Evolutionary conservation across 2,797 vertebrate genomes (phyloP).

Genomic region (Gymnopithys bicolor): DNA sequence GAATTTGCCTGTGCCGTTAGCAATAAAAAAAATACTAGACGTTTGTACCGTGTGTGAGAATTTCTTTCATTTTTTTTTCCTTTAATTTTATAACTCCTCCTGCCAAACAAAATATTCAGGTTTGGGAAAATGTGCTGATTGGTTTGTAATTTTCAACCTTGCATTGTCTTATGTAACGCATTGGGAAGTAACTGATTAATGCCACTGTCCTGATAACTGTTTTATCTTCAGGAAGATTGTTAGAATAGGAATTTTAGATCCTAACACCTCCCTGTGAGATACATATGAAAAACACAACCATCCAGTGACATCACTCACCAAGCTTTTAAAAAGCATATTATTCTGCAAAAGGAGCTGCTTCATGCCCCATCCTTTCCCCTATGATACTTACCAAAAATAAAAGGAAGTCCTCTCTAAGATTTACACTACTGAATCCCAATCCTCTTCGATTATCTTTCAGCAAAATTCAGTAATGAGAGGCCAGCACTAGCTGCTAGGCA

Average conservation of each 20-base stretch:
- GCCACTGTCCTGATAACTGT: background rate
- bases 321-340: slow-evolving; percentile 26
- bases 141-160: background rate
- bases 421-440: slow-evolving; percentile 27
- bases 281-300: slow-evolving; percentile 16
- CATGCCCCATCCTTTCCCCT: background rate
- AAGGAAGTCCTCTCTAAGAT: slow-evolving; percentile 31
- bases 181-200: slow-evolving; percentile 62
- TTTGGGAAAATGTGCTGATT: slow-evolving; percentile 12
- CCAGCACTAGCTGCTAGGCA: background rate
- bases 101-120: background rate
- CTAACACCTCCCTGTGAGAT: slow-evolving; percentile 6
- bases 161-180: background rate
- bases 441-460: slow-evolving; percentile 52
- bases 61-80: background rate
- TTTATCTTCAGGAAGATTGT: slow-evolving; percentile 37
- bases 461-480: slow-evolving; percentile 1
- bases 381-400: slow-evolving; percentile 48
- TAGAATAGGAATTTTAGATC: slow-evolving; percentile 9
- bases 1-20: background rate
- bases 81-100: background rate
- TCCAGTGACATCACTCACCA: slow-evolving; percentile 44
- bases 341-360: slow-evolving; percentile 13
- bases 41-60: background rate
- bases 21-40: background rate